Evolutionary conservation across 2,888 invertebrate species (phyloP).

Genomic region (Brachypterus glaber): DNA sequence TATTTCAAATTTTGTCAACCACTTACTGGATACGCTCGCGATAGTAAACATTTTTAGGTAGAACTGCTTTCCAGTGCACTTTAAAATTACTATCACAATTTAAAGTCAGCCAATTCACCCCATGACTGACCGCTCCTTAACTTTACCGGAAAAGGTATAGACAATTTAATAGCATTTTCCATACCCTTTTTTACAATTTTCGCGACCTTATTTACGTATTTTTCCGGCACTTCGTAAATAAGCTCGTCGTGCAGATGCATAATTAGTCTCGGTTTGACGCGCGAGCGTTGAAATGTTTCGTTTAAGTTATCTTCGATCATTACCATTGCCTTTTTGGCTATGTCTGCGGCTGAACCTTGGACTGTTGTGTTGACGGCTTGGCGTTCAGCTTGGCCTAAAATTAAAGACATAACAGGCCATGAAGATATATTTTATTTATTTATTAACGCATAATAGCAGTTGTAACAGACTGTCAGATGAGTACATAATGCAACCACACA

Average conservation of each 20-base stretch:
- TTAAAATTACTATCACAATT: conserved; percentile 17
- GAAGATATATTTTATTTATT: no score
- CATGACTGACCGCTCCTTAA: conserved; percentile 73
- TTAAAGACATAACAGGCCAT: no score
- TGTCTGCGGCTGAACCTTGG: conserved; percentile 95
- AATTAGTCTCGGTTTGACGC: conserved; percentile 55
- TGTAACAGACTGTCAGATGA: no score
- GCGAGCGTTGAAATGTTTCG: conserved; percentile 37
- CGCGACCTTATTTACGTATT: conserved; percentile 49
- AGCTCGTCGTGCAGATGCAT: conserved; percentile 95
- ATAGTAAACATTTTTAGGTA: no score
- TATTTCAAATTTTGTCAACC: no score
- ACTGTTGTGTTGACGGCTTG: conserved; percentile 93
- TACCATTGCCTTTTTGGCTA: conserved; percentile 86
- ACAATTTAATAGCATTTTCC: conserved; percentile 65
- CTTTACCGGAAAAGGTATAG: conserved; percentile 81
- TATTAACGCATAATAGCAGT: no score
- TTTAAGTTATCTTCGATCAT: conserved; percentile 55
- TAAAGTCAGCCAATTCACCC: conserved; percentile 51
- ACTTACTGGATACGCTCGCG: no score
- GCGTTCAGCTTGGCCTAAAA: conserved; percentile 74
- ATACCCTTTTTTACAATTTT: conserved; percentile 63
- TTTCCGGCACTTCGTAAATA: conserved; percentile 73
- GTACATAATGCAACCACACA: no score
- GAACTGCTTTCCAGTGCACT: no score